Conservation (phyloP, 2,888 invertebrate genomes). For the Buathra laborator region DNA sequence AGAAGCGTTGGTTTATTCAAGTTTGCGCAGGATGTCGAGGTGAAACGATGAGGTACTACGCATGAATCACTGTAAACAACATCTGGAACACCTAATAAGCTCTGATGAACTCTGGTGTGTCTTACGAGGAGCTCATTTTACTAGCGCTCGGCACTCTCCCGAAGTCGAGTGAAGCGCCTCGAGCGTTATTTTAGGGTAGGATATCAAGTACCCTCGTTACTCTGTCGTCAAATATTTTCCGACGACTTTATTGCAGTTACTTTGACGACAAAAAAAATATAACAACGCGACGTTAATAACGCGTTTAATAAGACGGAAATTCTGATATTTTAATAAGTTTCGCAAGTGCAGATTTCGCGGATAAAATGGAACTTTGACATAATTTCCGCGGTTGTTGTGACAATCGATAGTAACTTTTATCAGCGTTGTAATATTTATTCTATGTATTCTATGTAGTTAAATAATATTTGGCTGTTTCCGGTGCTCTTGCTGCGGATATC, state of each 20-base stretch:
- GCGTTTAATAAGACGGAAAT: slow-evolving; percentile 12
- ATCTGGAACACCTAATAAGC: slow-evolving; percentile 65
- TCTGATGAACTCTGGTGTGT: slow-evolving; percentile 58
- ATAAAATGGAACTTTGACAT: not conserved
- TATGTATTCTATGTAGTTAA: not conserved
- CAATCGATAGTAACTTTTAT: not conserved
- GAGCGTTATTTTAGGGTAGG: slow-evolving; percentile 45
- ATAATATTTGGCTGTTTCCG: slow-evolving; percentile 51
- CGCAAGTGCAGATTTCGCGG: not conserved
- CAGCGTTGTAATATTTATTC: not conserved
- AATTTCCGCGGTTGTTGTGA: not conserved
- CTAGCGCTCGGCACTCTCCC: not conserved
- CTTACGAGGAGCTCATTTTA: slow-evolving; percentile 54
- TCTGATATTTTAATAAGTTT: not conserved
- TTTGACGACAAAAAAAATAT: not conserved
- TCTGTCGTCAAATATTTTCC: slow-evolving; percentile 31
- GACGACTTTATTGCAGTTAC: slow-evolving; percentile 32
- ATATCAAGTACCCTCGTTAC: slow-evolving; percentile 43
- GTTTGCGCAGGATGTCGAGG: slow-evolving; percentile 53
- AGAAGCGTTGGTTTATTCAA: slow-evolving; percentile 27
- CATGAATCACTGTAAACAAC: slow-evolving; percentile 64
- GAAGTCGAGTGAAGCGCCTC: slow-evolving; percentile 2
- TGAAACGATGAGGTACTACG: slow-evolving; percentile 53
- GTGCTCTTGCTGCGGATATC: slow-evolving; percentile 23
- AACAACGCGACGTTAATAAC: not conserved